Evolutionary conservation across 30 jellyfish, hydroid and myxozoan genomes (phyloP).

Genomic region (Pseudorhiza aurosa): DNA sequence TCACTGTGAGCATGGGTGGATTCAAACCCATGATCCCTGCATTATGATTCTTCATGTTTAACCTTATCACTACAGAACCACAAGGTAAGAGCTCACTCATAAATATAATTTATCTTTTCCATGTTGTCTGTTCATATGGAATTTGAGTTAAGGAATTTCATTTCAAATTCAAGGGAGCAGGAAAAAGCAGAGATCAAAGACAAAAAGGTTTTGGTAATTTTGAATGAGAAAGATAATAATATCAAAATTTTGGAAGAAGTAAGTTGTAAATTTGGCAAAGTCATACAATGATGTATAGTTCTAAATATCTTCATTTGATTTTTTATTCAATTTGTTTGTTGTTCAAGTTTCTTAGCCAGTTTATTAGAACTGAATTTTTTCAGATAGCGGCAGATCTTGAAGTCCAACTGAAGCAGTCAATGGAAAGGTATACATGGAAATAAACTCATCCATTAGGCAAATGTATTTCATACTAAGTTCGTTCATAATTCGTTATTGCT

Average conservation of each 20-base stretch:
- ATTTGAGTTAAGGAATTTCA: neutral
- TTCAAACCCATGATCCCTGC: too few species aligned
- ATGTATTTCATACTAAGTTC: too few species aligned
- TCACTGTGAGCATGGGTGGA: too few species aligned
- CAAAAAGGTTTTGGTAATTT: slow-evolving; percentile 70
- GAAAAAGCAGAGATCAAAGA: slow-evolving; percentile 90
- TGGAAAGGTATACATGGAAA: slow-evolving; percentile 83
- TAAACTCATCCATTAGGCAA: too few species aligned
- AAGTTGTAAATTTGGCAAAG: neutral
- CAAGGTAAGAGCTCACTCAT: too few species aligned
- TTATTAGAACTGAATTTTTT: too few species aligned
- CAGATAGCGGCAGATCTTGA: slow-evolving; percentile 85
- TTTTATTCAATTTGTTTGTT: neutral
- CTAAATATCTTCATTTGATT: too few species aligned
- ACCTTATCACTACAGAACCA: too few species aligned
- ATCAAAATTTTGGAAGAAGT: slow-evolving; percentile 86
- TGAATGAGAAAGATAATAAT: slow-evolving; percentile 87
- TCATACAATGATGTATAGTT: neutral
- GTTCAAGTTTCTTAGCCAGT: neutral
- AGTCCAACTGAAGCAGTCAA: slow-evolving; percentile 78
- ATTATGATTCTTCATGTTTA: too few species aligned
- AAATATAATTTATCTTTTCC: too few species aligned
- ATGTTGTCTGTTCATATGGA: too few species aligned
- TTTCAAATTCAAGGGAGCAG: slow-evolving; percentile 82
- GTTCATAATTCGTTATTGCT: too few species aligned